These are phyloP conservation scores for Eumeta japonica DNA, from an alignment of 1,140 invertebrate genomes.

Conservation along the genomic window DNA sequence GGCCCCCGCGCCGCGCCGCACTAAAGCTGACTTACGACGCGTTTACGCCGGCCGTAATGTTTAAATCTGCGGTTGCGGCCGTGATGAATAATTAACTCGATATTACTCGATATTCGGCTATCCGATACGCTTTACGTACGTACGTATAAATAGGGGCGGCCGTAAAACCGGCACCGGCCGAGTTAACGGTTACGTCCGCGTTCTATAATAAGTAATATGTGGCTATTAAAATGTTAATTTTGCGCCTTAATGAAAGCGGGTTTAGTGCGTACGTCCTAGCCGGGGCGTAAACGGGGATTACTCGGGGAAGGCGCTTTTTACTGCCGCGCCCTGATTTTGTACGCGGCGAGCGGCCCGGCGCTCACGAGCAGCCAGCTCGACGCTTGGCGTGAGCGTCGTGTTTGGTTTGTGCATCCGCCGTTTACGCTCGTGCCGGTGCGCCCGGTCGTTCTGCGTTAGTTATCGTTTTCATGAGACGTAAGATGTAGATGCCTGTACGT, in stretches of 20 bases:
- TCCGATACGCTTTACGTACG: too few relatives aligned
- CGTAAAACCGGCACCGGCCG: constrained; percentile 14
- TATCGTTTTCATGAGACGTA: too few relatives aligned
- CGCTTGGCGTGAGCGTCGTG: too few relatives aligned
- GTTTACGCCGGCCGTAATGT: too few relatives aligned
- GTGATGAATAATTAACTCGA: constrained; percentile 24
- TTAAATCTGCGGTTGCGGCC: constrained; percentile 9
- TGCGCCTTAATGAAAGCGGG: constrained; percentile 40
- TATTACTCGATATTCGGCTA: constrained; percentile 10
- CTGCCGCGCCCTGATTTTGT: constrained; percentile 29
- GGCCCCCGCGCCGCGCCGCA: too few relatives aligned
- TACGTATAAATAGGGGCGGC: too few relatives aligned
- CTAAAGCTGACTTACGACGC: too few relatives aligned
- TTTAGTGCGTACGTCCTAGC: constrained; percentile 36
- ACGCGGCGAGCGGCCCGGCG: not conserved
- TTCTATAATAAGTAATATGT: constrained; percentile 49
- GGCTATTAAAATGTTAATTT: constrained; percentile 52
- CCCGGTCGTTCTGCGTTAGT: too few relatives aligned
- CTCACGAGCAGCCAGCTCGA: not conserved
- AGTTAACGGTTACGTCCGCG: constrained; percentile 22
- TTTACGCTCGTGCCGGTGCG: too few relatives aligned
- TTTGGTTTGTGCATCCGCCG: too few relatives aligned
- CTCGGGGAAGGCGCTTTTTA: constrained; percentile 35
- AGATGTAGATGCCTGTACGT: too few relatives aligned
- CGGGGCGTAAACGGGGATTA: constrained; percentile 40